Evolutionary conservation across 2,113 vertebrate species (phyloP).

Genomic region (Trematocara unimaculatum): DNA sequence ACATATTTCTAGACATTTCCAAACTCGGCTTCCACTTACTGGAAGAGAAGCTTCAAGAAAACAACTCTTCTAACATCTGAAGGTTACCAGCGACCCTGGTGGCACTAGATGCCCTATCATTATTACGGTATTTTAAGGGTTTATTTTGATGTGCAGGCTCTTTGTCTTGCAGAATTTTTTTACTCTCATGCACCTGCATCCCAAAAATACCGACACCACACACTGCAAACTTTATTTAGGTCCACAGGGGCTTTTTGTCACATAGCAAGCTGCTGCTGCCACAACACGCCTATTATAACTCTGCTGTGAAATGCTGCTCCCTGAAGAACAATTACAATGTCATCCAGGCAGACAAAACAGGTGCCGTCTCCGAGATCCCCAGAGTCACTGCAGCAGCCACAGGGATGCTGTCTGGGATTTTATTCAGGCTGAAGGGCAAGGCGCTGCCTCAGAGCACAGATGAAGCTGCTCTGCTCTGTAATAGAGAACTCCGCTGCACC

Average conservation of each 20-base stretch:
- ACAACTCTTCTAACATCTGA: background rate
- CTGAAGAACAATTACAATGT: conserved; percentile 15
- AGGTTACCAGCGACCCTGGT: background rate
- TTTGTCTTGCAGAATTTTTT: background rate
- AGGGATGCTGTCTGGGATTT: background rate
- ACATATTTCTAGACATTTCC: background rate
- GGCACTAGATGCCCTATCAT: background rate
- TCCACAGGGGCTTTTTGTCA: background rate
- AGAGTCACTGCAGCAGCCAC: background rate
- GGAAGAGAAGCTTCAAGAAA: background rate
- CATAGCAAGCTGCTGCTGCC: background rate
- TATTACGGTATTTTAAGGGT: background rate
- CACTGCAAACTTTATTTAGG: background rate
- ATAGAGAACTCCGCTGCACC: background rate
- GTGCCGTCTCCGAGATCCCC: background rate
- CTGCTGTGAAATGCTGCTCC: background rate
- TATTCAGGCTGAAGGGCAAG: conserved; percentile 1
- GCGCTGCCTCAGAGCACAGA: background rate
- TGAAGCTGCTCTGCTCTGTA: background rate
- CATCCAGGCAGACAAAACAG: conserved; percentile 10
- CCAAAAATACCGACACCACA: background rate
- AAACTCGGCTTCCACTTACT: background rate
- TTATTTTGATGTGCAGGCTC: background rate
- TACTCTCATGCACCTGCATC: background rate
- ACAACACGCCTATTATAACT: background rate